A percentile compares a stretch with the other conserved stretches of the same genome.
phyloP scores from a whole-genome alignment of 2,113 vertebrate species.

The Candoia aspera region DNA sequence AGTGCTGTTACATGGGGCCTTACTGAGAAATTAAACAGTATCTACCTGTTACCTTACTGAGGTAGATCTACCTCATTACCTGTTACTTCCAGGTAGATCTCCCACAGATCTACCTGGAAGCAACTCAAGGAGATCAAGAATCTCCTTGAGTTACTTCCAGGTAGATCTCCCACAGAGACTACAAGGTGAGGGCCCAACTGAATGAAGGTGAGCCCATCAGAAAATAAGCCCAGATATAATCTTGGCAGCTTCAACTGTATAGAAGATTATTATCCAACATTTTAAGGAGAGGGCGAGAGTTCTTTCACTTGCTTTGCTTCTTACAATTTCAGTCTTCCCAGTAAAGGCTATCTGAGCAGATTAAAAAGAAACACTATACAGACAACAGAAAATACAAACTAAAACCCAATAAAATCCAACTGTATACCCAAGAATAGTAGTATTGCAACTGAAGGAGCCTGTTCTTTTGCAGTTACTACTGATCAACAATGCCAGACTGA shows the following conservation, averaged over 20 bases:
- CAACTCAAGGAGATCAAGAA: no score
- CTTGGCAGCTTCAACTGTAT: neutral
- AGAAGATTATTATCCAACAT: neutral
- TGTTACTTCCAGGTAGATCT: neutral
- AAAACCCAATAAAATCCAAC: neutral
- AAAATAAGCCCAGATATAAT: neutral
- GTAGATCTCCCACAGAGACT: no score
- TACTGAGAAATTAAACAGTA: neutral
- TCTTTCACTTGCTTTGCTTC: neutral
- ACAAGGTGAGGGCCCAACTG: neutral
- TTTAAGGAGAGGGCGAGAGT: neutral
- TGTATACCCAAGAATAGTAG: neutral
- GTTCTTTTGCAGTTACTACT: neutral
- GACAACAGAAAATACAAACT: neutral
- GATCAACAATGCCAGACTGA: neutral
- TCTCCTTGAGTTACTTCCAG: neutral
- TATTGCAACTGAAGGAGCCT: neutral
- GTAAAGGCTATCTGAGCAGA: no score
- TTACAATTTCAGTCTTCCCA: no score
- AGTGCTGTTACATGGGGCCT: neutral
- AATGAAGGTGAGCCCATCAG: neutral
- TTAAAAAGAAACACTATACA: neutral
- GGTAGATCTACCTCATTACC: no score
- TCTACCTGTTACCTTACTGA: no score
- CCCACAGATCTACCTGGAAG: no score